Evolutionary conservation across 1,140 invertebrate genomes (phyloP).

Genomic region (Aricia agestis): DNA sequence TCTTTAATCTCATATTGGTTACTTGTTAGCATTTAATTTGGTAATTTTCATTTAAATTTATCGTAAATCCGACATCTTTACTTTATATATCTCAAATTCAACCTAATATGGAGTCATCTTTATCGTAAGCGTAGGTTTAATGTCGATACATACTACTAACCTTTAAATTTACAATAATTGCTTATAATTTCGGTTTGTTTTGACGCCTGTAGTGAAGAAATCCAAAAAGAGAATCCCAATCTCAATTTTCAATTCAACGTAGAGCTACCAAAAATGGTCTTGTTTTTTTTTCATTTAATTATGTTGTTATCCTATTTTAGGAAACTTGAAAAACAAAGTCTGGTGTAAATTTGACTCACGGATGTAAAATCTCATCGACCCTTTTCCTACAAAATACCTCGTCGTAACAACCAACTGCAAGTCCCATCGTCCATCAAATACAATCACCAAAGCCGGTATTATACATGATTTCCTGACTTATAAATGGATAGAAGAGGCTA

Average conservation of each 20-base stretch:
- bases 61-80: background rate
- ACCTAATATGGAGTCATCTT: background rate
- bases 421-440: background rate
- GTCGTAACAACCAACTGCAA: background rate
- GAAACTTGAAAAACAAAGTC: no score
- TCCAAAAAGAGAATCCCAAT: background rate
- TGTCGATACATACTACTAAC: background rate
- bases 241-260: background rate
- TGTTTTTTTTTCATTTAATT: background rate
- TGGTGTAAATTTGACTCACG: no score
- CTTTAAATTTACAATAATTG: slow-evolving; percentile 4
- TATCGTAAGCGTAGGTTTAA: background rate
- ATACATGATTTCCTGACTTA: slow-evolving; percentile 56
- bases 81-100: background rate
- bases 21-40: background rate
- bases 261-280: background rate
- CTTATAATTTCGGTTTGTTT: background rate
- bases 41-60: slow-evolving; percentile 8
- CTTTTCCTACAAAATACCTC: background rate
- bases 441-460: slow-evolving; percentile 31
- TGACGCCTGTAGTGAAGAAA: background rate
- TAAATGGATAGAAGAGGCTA: slow-evolving; percentile 65
- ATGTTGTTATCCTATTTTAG: background rate
- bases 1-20: slow-evolving; percentile 4
- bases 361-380: no score